Base-by-base conservation (phyloP, 2,888 invertebrate species). In the Catocala fraxini region DNA sequence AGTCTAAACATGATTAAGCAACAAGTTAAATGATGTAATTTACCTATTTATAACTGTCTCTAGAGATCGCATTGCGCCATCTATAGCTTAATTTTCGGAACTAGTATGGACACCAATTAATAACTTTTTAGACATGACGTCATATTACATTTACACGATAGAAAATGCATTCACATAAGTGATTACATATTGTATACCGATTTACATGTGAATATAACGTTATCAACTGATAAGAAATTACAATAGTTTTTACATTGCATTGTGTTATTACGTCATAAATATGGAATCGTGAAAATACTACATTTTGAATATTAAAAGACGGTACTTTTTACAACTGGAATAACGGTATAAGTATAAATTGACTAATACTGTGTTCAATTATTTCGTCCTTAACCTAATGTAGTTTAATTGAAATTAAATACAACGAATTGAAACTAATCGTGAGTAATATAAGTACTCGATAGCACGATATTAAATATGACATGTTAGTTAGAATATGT, bases 381-480 rank as follows among this genome's bases (percentile, higher is more conserved):
- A 47, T 35, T 46, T 15, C 34, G 5, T 46, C 46, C 25, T 49
- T 53, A 54, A 65, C 46, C 53, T 51, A 59, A 57, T 59, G 13
- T 49, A 42, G 54, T 51, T 13, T 51, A 60, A 67, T 63, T 69
- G 60, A 60, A 66, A 71, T 56, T 62, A 11, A 71, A 69, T 62
- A 57, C 53, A 51, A 55, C 57, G 61, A 74, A 77, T 74, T 71
- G 77, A 65, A 68, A 39, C 35, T 68, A 61, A 68, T 65, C 4
- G 7, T 15, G 1, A 25, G n/a, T n/a, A 11, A 34, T 48, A 39
- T 6, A 39, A 39, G 35, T 0, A 39, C 35, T 9, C 25, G 4
- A 25, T 25, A 25, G 3, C 25, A 25, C 25, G 25, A 25, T 25
- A 25, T 25, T 25, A 25, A 4, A 4, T 4, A 25, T 25, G 25